Base-by-base conservation (phyloP, 2,113 vertebrate species). In the Python bivittatus region DNA sequence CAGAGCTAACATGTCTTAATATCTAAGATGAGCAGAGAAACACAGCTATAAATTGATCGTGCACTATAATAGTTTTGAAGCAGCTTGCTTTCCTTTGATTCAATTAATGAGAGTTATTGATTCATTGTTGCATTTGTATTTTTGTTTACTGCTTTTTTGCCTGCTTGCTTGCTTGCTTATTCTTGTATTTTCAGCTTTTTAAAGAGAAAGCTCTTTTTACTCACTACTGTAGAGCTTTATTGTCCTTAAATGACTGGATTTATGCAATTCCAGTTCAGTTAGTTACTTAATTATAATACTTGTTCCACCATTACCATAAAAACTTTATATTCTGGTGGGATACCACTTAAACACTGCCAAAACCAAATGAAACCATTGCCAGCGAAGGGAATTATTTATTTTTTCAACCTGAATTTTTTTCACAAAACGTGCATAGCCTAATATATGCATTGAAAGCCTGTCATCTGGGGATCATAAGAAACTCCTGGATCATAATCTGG, bases 151-250 rank as follows among this genome's bases (percentile, higher is more conserved):
- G 42, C 25, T 29, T 15, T 8, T 52, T 68, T 64, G 68, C 33
- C 38, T 79, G 17, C 68, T 79, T 92, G 68, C 33, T 79, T 38
- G 17, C 68, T 79, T 92, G 68, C 94, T 89, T 84, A 11, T 27
- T 58, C 57, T 94, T 83, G 92, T 88, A 22, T 84, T 29, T 58
- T 11, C 93, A 15, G 23, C 91, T 79, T 94, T 89, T 92, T 38
- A 29, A 1, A 17, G 15, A 92, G n/a, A 92, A 27, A 91, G 92
- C 91, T 54, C 5, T 92, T 79, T 61, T 10, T 25, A 44, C 54
- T 68, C 33, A 52, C 9, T 52, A n/a, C n/a, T n/a, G n/a, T n/a
- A 11, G 42, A 86, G 4, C 91, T 52, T 92, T 22, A 27, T 89
- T n/a, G 48, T 86, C 90, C 91, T 89, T 92, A 92, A 17, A 42